Percentiles rank a stretch among this genome's conserved stretches.
Conservation (phyloP, 2,888 invertebrate species). For the Ditula angustiorana region DNA sequence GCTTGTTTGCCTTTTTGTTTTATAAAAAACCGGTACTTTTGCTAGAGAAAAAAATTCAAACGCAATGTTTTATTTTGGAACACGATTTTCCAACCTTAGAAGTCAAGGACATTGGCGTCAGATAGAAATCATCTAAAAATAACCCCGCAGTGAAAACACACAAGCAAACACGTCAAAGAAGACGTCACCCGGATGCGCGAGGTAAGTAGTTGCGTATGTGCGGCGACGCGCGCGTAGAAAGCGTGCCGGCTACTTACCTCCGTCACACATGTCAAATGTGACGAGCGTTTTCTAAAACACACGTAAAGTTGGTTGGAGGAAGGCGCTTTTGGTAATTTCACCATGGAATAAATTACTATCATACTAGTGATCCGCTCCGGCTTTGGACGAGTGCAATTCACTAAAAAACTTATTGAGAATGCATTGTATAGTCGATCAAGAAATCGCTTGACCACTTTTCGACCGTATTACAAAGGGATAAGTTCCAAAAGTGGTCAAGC, state of each 20-base stretch:
- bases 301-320: slow-evolving; percentile 26
- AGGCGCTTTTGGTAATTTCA: background rate
- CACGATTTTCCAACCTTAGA: background rate
- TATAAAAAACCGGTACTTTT: background rate
- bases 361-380: background rate
- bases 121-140: slow-evolving; percentile 17
- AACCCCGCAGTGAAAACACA: slow-evolving; percentile 26
- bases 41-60: background rate
- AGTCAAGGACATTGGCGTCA: background rate
- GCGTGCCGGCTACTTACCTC: slow-evolving; percentile 49
- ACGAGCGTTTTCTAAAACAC: slow-evolving; percentile 22
- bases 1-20: too few species aligned
- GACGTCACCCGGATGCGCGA: slow-evolving; percentile 52
- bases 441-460: too few species aligned
- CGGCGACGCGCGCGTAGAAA: slow-evolving; percentile 64
- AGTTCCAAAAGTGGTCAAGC: too few species aligned
- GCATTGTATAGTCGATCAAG: too few species aligned
- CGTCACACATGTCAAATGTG: slow-evolving; percentile 42
- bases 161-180: background rate
- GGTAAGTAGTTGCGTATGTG: slow-evolving; percentile 58
- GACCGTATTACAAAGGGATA: too few species aligned
- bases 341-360: background rate
- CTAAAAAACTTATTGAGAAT: too few species aligned
- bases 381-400: too few species aligned
- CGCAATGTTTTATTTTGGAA: background rate